Evolutionary conservation across 2,888 invertebrate species (phyloP), one percentile per base, ranked within the genome.

Genomic region (Mythimna vitellina): DNA sequence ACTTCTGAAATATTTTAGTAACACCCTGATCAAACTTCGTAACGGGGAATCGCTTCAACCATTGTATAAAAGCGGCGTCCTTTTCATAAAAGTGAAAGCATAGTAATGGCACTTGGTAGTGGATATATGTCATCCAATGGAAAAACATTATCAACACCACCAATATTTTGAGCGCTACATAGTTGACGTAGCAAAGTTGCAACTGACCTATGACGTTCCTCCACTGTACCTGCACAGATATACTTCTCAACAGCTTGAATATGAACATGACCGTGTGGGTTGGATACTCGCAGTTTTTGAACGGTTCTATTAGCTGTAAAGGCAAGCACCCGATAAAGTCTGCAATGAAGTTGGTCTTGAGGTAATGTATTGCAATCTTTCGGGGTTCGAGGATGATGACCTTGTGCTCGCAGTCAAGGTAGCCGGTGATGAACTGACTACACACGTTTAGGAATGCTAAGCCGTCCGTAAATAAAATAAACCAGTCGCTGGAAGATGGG

Each of bases 61-160:
- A 92, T 0, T 68, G 25, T 1, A 54, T 65, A 51, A 84, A 84
- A 8, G 71, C 38, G 1, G 76, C 72, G 5, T 84, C 74, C 4
- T 73, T 49, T 9, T 79, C 65, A 72, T 87, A 88, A 32, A 84
- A 80, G 42, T 92, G 88, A 7, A 88, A 82, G 63, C 83, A 88
- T n/a, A 93, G 69, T 22, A 87, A 81, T 1, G 93, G 92, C 7
- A 92, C 86, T 80, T 94, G 93, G 66, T 90, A 91, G 78, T 93
- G 91, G 9, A 91, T 74, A 74, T 88, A 93, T 3, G 93, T 91
- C 87, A 91, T 87, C 93, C 93, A 93, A 51, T 93, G 93, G 53
- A 92, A 89, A 78, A 93, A 93, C 10, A 92, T 69, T 0, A 91
- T n/a, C 0, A 87, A 63, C 62, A 86, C 82, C 7, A 85, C 54